Conservation (phyloP, 2,113 vertebrate species). For the Leptosomus discolor region DNA sequence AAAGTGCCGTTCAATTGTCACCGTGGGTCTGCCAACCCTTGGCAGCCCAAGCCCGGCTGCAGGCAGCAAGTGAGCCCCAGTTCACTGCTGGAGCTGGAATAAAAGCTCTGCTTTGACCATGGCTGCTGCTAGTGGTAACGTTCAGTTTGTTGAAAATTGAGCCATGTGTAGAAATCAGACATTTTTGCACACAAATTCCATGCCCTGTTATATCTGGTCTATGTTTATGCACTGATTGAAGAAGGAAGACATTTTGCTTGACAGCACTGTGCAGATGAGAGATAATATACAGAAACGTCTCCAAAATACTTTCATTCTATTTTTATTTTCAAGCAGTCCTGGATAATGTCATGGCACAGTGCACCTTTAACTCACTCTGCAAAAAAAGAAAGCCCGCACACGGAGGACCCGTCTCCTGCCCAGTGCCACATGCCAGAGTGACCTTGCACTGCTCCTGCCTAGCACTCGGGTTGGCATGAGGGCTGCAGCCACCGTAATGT, state of each 20-base stretch:
- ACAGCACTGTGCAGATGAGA: not conserved
- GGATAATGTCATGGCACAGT: not conserved
- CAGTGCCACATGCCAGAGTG: accelerated
- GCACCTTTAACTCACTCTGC: not conserved
- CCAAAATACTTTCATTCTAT: constrained; percentile 30
- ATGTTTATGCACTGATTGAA: not conserved
- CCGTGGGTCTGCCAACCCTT: not conserved
- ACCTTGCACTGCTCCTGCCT: not conserved
- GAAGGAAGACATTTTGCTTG: constrained; percentile 27
- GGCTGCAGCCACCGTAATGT: accelerated
- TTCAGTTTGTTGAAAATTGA: not conserved
- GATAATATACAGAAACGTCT: constrained; percentile 16
- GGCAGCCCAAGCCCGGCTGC: not conserved
- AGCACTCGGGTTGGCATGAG: accelerated
- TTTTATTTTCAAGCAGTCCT: constrained; percentile 26
- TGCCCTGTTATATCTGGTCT: constrained; percentile 18
- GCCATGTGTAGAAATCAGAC: not conserved
- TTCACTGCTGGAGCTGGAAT: not conserved
- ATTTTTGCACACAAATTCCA: not conserved
- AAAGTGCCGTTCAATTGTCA: accelerated
- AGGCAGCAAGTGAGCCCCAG: not conserved
- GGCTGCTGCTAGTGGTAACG: not conserved
- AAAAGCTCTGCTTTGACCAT: not conserved
- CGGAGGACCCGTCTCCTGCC: not conserved
- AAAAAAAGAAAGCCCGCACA: accelerated